phyloP scores from a whole-genome alignment of 2,797 vertebrate species.

The Pogoniulus pusillus region DNA sequence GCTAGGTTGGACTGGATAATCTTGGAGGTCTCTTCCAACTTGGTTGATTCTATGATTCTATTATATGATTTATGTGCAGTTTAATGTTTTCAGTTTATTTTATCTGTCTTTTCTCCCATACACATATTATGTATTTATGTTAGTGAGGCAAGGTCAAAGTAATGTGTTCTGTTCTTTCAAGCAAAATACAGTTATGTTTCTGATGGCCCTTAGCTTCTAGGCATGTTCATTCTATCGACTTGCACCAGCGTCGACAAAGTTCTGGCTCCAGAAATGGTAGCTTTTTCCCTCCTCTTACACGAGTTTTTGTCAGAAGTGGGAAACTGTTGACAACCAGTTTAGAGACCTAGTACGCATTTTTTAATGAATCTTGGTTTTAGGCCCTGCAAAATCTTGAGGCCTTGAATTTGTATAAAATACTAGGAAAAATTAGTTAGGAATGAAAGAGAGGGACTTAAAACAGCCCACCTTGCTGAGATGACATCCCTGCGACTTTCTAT shows the following conservation, averaged over 20 bases:
- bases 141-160: not conserved
- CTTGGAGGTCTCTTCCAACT: too few species aligned
- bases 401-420: not conserved
- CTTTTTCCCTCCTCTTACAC: not conserved
- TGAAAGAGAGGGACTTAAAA: not conserved
- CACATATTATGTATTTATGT: not conserved
- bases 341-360: not conserved
- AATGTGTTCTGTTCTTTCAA: not conserved
- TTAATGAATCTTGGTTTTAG: not conserved
- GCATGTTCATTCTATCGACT: not conserved
- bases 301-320: not conserved
- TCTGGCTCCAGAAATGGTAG: not conserved
- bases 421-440: not conserved
- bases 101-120: not conserved
- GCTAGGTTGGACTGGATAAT: too few species aligned
- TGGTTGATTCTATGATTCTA: too few species aligned
- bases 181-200: not conserved
- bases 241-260: not conserved
- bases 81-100: not conserved
- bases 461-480: not conserved
- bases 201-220: not conserved
- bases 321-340: not conserved
- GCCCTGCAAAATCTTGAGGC: not conserved
- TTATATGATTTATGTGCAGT: too few species aligned
- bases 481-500: not conserved